Evolutionary conservation across 2,113 vertebrate species (phyloP).

Genomic region (Pachycephala philippinensis): DNA sequence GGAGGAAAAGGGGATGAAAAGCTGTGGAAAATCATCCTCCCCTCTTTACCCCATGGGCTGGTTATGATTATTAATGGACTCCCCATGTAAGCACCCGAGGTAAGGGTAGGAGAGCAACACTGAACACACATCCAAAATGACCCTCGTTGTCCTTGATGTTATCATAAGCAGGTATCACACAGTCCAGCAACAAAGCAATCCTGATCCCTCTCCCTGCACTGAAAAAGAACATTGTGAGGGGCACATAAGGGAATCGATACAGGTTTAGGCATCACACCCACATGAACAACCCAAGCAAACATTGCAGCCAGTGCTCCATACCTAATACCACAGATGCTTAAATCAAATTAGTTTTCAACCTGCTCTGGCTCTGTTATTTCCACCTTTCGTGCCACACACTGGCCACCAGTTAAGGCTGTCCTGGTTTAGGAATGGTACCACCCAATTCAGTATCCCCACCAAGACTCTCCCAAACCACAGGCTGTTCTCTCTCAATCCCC

Average conservation of each 20-base stretch:
- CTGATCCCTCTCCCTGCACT: too few species aligned
- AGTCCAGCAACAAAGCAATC: neutral
- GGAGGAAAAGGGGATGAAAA: neutral
- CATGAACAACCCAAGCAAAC: neutral
- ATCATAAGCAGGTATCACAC: neutral
- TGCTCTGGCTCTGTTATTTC: neutral
- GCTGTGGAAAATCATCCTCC: neutral
- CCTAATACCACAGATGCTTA: rapidly evolving
- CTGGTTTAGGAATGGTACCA: neutral
- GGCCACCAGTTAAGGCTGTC: neutral
- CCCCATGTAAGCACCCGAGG: rapidly evolving
- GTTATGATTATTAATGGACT: neutral
- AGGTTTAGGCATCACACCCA: neutral
- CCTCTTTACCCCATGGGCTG: neutral
- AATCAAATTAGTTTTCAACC: too few species aligned
- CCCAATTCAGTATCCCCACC: neutral
- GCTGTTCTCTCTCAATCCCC: neutral
- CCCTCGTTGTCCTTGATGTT: neutral
- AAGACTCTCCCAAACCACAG: neutral
- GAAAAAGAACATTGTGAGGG: neutral
- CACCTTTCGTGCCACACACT: rapidly evolving
- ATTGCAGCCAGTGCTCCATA: rapidly evolving
- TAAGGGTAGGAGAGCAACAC: neutral
- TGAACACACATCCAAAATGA: neutral
- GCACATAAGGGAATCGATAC: too few species aligned